These are phyloP conservation scores for Mustela nigripes DNA, from an alignment of 2,113 vertebrate genomes.

Conservation along the genomic window DNA sequence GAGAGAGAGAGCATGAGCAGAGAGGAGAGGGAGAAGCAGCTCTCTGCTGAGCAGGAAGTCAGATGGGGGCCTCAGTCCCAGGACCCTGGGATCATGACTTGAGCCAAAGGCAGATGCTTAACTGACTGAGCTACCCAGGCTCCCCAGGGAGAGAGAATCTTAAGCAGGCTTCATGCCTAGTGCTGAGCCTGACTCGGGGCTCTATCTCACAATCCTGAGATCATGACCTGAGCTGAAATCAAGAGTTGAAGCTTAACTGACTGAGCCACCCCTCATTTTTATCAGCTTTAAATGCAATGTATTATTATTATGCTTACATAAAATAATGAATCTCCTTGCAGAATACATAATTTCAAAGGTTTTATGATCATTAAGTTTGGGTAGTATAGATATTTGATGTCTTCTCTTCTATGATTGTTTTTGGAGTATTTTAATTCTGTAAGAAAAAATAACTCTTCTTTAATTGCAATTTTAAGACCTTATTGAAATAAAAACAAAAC, in stretches of 20 bases:
- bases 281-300: not conserved
- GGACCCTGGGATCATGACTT: no score
- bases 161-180: not conserved
- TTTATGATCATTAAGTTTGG: not conserved
- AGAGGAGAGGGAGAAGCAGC: no score
- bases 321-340: constrained; percentile 19
- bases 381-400: not conserved
- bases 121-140: no score
- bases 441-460: not conserved
- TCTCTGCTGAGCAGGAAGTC: no score
- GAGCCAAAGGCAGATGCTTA: no score
- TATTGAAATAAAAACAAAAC: constrained; percentile 52
- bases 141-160: not conserved
- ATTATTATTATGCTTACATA: not conserved
- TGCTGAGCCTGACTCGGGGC: not conserved
- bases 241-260: not conserved
- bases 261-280: not conserved
- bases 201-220: not conserved
- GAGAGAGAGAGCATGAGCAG: no score
- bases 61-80: no score
- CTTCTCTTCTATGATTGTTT: constrained; percentile 24
- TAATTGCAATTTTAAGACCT: constrained; percentile 25
- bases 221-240: not conserved
- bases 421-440: constrained; percentile 16
- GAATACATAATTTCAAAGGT: constrained; percentile 5